Base-by-base conservation (phyloP, 2,797 vertebrate species). In the Harpagifer antarcticus region DNA sequence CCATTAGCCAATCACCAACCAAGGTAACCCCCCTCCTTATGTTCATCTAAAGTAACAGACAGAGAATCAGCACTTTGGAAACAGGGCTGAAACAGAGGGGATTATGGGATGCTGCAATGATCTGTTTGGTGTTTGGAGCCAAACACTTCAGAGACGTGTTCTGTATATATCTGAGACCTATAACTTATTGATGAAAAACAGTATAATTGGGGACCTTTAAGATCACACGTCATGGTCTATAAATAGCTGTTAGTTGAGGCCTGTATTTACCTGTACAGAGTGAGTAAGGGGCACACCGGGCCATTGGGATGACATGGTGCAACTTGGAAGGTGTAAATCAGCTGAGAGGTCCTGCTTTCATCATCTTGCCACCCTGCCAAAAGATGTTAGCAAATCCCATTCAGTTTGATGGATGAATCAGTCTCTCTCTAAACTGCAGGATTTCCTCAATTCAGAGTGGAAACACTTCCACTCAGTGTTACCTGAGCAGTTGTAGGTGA, bases 401-500 rank as follows among this genome's bases (percentile, higher is more conserved):
- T 58, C 7, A 27, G 3, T 40, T 20, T 44, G 40, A 6, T 42
- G n/a, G 43, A 61, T 13, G 52, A 33, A 8, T 42, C 49, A 49
- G 20, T 27, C 42, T 31, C 19, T 9, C 1, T 5, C n/a, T 7
- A 42, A 15, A 58, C 16, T 27, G 27, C 27, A 27, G 27, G 27
- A 5, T 27, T 5, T 27, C 27, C 27, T 27, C 27, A 5, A 27
- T 5, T 27, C 27, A 27, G 27, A 27, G 27, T 27, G 5, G 27
- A 27, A 27, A 27, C 31, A 47, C 15, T 5, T 53, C 0, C 3
- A 10, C 9, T 11, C 4, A 9, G 0, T 9, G 27, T 78, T 86
- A 95, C 95, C 95, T 87, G 94, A 93, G 83, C 95, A 96, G 79
- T 84, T 92, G 76, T 92, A 95, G 33, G 88, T 92, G 59, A 96